Percentiles rank a stretch among this genome's conserved stretches.
phyloP scores from a whole-genome alignment of 2,888 invertebrate species.

The Apantesis nais region DNA sequence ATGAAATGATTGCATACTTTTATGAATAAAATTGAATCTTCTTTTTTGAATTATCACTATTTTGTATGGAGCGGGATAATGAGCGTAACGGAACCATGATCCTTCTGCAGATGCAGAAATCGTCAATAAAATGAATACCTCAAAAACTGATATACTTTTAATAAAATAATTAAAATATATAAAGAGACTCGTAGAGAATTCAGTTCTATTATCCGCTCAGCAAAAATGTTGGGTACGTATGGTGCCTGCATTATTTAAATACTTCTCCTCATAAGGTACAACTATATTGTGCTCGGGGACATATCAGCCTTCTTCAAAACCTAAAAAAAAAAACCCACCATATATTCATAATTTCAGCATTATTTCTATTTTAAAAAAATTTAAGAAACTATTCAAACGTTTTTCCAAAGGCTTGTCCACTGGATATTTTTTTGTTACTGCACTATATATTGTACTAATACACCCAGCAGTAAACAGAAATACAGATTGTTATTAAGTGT shows the following conservation, averaged over 20 bases:
- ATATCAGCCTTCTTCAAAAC: constrained; percentile 24
- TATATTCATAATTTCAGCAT: too few relatives aligned
- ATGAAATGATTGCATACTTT: too few relatives aligned
- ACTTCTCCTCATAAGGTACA: constrained; percentile 19
- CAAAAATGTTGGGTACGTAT: constrained; percentile 20
- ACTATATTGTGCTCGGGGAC: constrained; percentile 13
- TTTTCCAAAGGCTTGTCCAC: constrained; percentile 16
- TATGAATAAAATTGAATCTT: too few relatives aligned
- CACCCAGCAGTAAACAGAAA: constrained; percentile 6
- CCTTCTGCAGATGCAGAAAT: too few relatives aligned
- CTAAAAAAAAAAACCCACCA: not conserved
- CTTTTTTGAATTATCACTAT: too few relatives aligned
- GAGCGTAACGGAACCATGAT: too few relatives aligned
- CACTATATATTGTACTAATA: constrained; percentile 13
- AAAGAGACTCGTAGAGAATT: constrained; percentile 18
- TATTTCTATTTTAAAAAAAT: too few relatives aligned
- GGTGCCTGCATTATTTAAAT: constrained; percentile 15
- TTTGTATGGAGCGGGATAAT: too few relatives aligned
- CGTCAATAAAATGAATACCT: too few relatives aligned
- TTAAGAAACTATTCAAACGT: constrained; percentile 3
- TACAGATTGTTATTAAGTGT: constrained; percentile 10
- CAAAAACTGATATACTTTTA: too few relatives aligned
- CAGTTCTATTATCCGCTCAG: constrained; percentile 12
- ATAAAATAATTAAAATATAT: too few relatives aligned
- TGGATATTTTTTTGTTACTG: constrained; percentile 11